Percentiles rank a stretch among this genome's conserved stretches.
These are phyloP conservation scores for Gnathochromis pfefferi DNA, from an alignment of 2,113 vertebrate genomes.

Conservation along the genomic window DNA sequence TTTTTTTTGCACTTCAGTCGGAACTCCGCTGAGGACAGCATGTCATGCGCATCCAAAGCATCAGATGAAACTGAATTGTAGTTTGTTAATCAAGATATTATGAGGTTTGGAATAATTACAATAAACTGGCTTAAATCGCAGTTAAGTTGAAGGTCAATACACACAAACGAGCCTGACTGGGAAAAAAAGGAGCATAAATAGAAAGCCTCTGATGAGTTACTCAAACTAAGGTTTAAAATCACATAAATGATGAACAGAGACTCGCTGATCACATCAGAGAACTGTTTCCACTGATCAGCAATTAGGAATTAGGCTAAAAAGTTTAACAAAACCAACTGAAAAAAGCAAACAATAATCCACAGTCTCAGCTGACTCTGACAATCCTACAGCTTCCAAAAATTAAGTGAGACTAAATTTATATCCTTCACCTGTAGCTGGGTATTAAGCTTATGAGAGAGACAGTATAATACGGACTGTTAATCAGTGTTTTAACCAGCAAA, in stretches of 20 bases:
- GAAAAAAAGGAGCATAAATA: neutral
- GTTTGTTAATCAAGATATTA: neutral
- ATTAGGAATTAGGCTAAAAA: neutral
- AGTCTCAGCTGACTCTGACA: neutral
- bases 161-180: neutral
- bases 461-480: neutral
- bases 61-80: neutral
- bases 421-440: neutral
- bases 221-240: neutral
- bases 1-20: slow-evolving; percentile 8
- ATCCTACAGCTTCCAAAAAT: neutral
- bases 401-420: neutral
- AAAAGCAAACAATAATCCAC: neutral
- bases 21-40: neutral
- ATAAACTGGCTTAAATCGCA: neutral
- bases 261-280: neutral
- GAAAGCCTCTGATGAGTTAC: neutral
- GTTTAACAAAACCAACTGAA: neutral
- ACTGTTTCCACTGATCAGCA: neutral
- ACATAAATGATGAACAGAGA: neutral
- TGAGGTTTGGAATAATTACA: neutral
- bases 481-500: slow-evolving; percentile 20
- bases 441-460: neutral
- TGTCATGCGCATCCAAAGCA: neutral
- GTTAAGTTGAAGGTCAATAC: neutral